Base-by-base conservation (phyloP, 2,113 vertebrate genomes). In the Hippocampus abdominalis region DNA sequence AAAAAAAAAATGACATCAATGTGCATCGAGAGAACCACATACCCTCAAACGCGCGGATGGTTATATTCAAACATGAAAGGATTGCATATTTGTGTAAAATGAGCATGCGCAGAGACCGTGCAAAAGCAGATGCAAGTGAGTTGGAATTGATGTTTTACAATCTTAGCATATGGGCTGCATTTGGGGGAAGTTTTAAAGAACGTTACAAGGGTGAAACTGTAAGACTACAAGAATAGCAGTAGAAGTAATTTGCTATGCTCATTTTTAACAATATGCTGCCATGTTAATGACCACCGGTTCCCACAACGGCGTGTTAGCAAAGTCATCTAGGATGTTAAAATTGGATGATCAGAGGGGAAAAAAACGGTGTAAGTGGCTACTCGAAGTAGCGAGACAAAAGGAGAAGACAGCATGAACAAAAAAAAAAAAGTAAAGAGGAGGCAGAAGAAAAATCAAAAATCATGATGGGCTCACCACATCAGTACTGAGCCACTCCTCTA, bases 401-500 rank as follows among this genome's bases (percentile, higher is more conserved):
- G 29, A 71, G 9, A 53, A 27, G 54, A 64, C 40, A 68, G 68
- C 21, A 44, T 60, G 65, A 72, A 73, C 42, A 36, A 36, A 57
- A 68, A 18, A 36, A 36, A 57, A 68, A 18, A 73, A 72, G 75
- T 20, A 25, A 5, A 75, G 18, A 62, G 25, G 63, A 87, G 71
- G 76, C 75, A 85, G 75, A 77, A 93, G 8, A 36, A 12, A 63
- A 64, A 44, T 16, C 56, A 29, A 29, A 81, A 93, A 86, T 74
- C 62, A 81, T 89, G 87, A 79, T 71, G 75, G 79, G 96, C 97
- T 98, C 96, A 99, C 97, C 97, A 99, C 93, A 87, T 99, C 97
- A 71, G 95, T 95, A 94, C 95, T 91, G 90, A 99, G 96, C 97
- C 97, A 99, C 88, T 97, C 94, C 95, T 99, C 97, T 94, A 99